phyloP scores from a whole-genome alignment of 2,113 vertebrate species.

The Calcarius ornatus region DNA sequence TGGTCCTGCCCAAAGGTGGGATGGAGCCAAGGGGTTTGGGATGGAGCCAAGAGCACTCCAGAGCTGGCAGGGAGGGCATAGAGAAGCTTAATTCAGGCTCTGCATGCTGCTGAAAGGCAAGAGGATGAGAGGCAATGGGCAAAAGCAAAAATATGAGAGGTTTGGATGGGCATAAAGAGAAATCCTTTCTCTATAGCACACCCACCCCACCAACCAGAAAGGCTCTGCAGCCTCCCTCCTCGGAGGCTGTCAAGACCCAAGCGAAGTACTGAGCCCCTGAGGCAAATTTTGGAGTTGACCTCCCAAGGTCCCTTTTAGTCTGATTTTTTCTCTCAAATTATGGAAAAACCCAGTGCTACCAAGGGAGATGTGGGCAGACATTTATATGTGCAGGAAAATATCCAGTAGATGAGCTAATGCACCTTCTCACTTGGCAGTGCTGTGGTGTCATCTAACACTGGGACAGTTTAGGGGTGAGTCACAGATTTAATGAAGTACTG shows the following conservation, averaged over 20 bases:
- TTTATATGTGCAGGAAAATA: neutral
- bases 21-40: neutral
- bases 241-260: neutral
- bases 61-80: neutral
- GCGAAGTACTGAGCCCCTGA: neutral
- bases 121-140: neutral
- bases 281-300: neutral
- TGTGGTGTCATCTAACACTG: neutral
- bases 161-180: neutral
- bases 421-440: neutral
- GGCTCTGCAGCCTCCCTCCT: neutral
- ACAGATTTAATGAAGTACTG: neutral
- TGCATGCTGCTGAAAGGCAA: accelerated
- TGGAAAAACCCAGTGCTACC: neutral
- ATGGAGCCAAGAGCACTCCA: neutral
- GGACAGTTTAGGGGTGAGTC: neutral
- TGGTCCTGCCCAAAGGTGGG: accelerated
- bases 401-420: neutral
- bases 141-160: neutral
- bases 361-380: neutral
- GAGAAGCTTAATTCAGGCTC: neutral
- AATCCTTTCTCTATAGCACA: neutral
- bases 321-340: neutral
- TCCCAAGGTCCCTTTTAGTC: neutral
- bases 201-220: neutral